phyloP scores from a whole-genome alignment of 2,888 invertebrate species.

The Odontocerum albicorne region DNA sequence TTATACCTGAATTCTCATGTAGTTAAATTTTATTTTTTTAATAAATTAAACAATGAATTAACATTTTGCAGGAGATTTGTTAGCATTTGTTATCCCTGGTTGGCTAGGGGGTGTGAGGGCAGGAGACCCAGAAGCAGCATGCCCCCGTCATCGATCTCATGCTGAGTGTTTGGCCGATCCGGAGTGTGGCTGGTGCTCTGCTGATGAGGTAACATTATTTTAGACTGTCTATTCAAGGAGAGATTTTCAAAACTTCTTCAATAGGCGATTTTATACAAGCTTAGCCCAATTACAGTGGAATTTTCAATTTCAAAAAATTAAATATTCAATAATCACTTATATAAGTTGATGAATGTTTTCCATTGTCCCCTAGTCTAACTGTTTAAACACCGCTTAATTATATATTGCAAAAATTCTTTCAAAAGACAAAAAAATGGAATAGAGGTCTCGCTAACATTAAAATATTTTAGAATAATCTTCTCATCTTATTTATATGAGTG shows the following conservation, averaged over 20 bases:
- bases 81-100: conserved; percentile 84
- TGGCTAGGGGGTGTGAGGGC: conserved; percentile 74
- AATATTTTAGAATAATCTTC: too few relatives aligned
- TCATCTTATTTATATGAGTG: too few relatives aligned
- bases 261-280: too few relatives aligned
- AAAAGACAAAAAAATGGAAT: too few relatives aligned
- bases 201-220: conserved; percentile 64
- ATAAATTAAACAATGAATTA: not conserved
- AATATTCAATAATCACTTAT: not conserved
- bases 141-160: conserved; percentile 72
- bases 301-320: too few relatives aligned
- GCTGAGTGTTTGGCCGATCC: conserved; percentile 86
- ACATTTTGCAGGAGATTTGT: conserved; percentile 63
- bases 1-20: too few relatives aligned
- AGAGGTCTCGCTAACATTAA: too few relatives aligned
- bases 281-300: too few relatives aligned
- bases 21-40: not conserved
- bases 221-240: too few relatives aligned
- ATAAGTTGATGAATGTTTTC: not conserved
- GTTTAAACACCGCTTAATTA: too few relatives aligned
- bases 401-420: too few relatives aligned
- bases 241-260: too few relatives aligned
- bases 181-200: conserved; percentile 93
- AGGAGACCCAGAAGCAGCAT: conserved; percentile 75
- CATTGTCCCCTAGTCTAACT: not conserved